Base-by-base conservation (phyloP, 2,113 vertebrate genomes). In the Aleadryas rufinucha region DNA sequence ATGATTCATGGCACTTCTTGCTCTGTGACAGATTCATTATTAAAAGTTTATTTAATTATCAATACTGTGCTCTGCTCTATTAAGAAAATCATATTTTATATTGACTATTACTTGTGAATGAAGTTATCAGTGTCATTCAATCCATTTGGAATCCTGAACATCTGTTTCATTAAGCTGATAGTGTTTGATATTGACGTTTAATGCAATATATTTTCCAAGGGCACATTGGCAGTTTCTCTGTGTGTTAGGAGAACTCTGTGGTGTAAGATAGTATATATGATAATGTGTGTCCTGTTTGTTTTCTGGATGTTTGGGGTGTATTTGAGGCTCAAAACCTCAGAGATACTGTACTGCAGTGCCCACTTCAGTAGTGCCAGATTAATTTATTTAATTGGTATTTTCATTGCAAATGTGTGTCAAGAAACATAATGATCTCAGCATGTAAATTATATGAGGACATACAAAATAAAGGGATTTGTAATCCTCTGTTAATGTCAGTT, bases 1-100 rank as follows among this genome's bases (percentile, higher is more conserved):
- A 97, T 98, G 97, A 98, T 98, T 97, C 97, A 97, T 97, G 81
- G 54, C 35, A 79, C 66, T 97, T 97, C 74, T 96, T 68, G 50
- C 53, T 91, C 74, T 87, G 35, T 97, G 97, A 97, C 91, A 97
- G 93, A 96, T 97, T 97, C 93, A 97, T 97, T 97, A 97, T 96
- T 96, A 97, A 96, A 98, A 97, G 87, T 97, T 98, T 97, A 98
- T 98, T 98, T 97, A 98, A 97, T 98, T 98, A 97, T 97, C 97
- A 97, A 94, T 96, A 97, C 87, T 76, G 72, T 95, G 94, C 72
- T 68, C 76, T 76, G 91, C 64, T 97, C 91, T 94, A 96, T 97
- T 97, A 98, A 95, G 94, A 96, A 98, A 97, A 97, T 94, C 14
- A 94, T 97, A 97, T 97, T 97, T 98, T 97, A 94, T 95, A 96